These are phyloP conservation scores for Diadema setosum DNA, from an alignment of 35 echinoderm and acorn worm species.

Conservation along the genomic window DNA sequence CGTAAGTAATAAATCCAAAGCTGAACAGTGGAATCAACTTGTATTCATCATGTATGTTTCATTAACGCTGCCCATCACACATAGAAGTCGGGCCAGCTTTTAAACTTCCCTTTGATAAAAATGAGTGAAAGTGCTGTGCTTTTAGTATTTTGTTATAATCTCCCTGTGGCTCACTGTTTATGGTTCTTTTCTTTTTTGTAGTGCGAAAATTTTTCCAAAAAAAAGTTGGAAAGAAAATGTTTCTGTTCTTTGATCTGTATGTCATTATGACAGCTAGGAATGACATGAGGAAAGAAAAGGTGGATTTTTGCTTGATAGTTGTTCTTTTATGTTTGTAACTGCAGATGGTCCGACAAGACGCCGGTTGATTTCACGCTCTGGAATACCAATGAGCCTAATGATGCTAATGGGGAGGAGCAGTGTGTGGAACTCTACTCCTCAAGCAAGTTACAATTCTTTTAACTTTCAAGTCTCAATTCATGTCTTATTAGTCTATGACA, in stretches of 20 bases:
- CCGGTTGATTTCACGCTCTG: constrained; percentile 35
- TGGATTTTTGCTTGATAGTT: neutral
- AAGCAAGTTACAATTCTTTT: neutral
- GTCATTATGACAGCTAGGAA: neutral
- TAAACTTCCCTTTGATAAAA: too few relatives aligned
- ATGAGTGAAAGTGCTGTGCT: too few relatives aligned
- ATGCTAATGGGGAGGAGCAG: constrained; percentile 49
- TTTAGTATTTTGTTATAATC: too few relatives aligned
- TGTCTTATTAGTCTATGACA: too few relatives aligned
- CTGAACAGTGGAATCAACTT: too few relatives aligned
- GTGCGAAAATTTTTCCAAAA: neutral
- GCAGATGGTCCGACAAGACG: constrained; percentile 36
- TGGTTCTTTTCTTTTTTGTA: neutral
- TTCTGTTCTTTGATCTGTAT: neutral
- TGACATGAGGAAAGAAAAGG: too few relatives aligned
- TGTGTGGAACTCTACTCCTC: constrained; percentile 26
- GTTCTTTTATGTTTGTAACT: neutral
- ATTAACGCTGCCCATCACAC: too few relatives aligned
- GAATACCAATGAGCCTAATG: constrained; percentile 31
- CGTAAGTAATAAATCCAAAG: too few relatives aligned
- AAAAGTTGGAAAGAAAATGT: neutral
- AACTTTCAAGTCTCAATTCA: too few relatives aligned
- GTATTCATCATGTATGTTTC: too few relatives aligned
- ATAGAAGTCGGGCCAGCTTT: too few relatives aligned
- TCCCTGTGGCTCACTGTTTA: too few relatives aligned